Percentiles rank a stretch among this genome's conserved stretches.
Evolutionary conservation across 2,797 vertebrate species (phyloP).

Genomic region (Anniella stebbinsi): DNA sequence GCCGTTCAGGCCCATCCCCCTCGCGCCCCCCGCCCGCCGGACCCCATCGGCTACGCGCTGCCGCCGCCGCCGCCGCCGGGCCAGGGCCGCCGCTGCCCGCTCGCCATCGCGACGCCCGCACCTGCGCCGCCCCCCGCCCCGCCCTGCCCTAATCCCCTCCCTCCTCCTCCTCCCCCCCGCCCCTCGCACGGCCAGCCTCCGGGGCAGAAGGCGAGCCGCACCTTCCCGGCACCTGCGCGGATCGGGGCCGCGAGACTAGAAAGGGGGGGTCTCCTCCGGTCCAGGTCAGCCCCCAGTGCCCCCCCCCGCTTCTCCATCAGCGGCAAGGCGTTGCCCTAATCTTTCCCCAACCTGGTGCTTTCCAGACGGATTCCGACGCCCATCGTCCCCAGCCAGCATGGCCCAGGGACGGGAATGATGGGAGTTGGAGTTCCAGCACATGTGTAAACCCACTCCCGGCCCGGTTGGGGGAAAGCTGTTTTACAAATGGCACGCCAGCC

Average conservation of each 20-base stretch:
- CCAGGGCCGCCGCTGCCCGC: background rate
- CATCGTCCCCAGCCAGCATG: no score
- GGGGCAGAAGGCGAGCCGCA: background rate
- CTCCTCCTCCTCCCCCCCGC: conserved; percentile 46
- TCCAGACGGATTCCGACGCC: no score
- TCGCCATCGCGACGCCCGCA: background rate
- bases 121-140: background rate
- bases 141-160: conserved; percentile 9
- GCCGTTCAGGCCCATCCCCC: conserved; percentile 76
- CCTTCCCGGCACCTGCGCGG: background rate
- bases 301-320: background rate
- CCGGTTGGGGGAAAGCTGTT: no score
- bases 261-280: rapidly evolving
- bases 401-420: no score
- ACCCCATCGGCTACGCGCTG: background rate
- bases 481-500: no score
- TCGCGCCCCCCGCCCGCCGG: conserved; percentile 9
- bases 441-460: no score
- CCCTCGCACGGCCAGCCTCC: background rate
- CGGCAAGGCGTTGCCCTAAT: no score
- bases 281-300: background rate
- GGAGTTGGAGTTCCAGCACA: no score
- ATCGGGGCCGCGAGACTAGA: background rate
- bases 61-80: background rate
- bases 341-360: no score